These are phyloP conservation scores for Portunus trituberculatus DNA, from an alignment of 1,140 invertebrate genomes.

Conservation along the genomic window DNA sequence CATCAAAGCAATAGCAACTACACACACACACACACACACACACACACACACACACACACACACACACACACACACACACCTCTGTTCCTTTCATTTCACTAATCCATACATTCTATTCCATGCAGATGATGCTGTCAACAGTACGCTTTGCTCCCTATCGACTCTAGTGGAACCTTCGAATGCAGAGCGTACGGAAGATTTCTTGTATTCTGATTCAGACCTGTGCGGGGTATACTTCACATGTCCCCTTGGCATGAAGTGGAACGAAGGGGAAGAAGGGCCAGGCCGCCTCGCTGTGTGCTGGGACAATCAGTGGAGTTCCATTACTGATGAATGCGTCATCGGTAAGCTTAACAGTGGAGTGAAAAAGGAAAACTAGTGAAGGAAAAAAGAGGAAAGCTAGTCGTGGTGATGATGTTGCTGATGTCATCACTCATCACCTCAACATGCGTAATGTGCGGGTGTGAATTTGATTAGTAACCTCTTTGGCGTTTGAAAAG, in stretches of 20 bases:
- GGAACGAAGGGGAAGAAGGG: neutral
- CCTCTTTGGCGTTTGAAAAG: no score
- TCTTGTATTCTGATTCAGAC: neutral
- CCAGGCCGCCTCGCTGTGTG: neutral
- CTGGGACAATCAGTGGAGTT: neutral
- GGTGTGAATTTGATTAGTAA: no score
- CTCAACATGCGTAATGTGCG: no score
- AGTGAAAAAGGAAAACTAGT: no score
- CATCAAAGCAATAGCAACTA: no score
- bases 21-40: no score
- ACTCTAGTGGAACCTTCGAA: neutral
- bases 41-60: no score
- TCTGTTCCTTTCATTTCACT: neutral
- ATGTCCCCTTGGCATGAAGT: neutral
- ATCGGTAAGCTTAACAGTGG: neutral
- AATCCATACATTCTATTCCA: neutral
- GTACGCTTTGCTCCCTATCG: neutral
- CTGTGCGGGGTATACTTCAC: neutral
- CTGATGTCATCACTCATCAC: no score
- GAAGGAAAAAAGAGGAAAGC: no score
- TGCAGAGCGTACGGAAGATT: neutral
- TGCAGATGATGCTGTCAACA: neutral
- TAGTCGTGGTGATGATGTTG: no score
- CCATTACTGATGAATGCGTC: neutral
- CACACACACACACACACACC: neutral